Evolutionary conservation across 2,113 vertebrate species (phyloP), one percentile per base, ranked within the genome.

Genomic region (Electrona antarctica): DNA sequence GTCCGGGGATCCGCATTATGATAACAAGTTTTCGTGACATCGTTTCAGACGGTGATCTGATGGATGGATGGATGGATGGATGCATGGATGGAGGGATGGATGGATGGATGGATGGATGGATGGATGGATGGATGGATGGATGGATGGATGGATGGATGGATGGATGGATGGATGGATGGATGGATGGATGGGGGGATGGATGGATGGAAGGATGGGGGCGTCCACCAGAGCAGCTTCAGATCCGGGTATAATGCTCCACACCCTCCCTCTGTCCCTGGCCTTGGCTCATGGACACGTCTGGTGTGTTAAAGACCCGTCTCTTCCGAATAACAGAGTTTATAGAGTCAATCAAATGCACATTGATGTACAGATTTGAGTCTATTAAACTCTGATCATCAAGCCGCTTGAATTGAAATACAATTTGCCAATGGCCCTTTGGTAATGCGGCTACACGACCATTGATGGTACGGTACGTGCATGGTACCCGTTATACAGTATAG

Each of bases 331-430:
- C 73, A 68, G 29, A 33, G 78, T 66, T 71, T 73, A 64, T 75
- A 67, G 74, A 71, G 77, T 49, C 67, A 76, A 84, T 52, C 67
- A 76, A 84, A 82, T 83, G 71, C 84, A 81, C 79, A 83, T 90
- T 80, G 76, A 83, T 85, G 80, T 74, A 61, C 69, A 69, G 71
- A 63, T 55, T 79, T 76, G 56, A 69, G 64, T 58, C 80, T 74
- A 82, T 85, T 74, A 76, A 84, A 93, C 93, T 91, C 58, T 78
- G 60, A 74, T 79, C 64, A 77, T 6, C 28, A 51, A 21, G 12
- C 52, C 51, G 52, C 71, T 81, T 76, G 48, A 65, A 76, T 78
- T 79, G 3, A 46, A 50, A 73, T 74, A 79, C 57, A 74, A 71
- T 80, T 75, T 73, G 29, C 56, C 71, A 68, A 61, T 68, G 76